Base-by-base conservation (phyloP, 2,113 vertebrate species). In the Nyctereutes procyonoides region DNA sequence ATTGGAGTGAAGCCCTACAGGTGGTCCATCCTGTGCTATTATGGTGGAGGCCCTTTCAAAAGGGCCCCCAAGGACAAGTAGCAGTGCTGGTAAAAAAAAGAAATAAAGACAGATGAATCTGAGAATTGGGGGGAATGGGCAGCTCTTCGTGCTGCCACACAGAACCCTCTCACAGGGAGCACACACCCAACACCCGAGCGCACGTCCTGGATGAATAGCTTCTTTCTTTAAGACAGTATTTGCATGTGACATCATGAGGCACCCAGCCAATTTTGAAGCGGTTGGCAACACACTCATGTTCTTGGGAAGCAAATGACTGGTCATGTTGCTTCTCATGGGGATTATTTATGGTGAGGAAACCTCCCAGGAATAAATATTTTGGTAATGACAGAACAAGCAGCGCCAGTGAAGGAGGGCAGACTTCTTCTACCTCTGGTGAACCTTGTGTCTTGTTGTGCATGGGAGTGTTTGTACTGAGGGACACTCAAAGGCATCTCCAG, bases 361-460 rank as follows among this genome's bases (percentile, higher is more conserved):
- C 71, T 93, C 92, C 82, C 63, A 32, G 63, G 87, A 96, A 88
- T 56, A 95, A 84, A 87, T 77, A 80, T 35, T 77, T 88, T 22
- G 28, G 53, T 76, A n/a, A 12, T 91, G 83, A 69, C 35, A 2
- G 26, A 69, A 60, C 22, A 28, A 30, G 89, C 67, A 73, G 26
- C n/a, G 8, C 53, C 26, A 30, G 71, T 28, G 62, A 53, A 69
- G 79, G 88, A 81, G 53, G 24, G 35, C 82, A 48, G 24, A 16
- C 32, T 20, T 5, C 16, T 1, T 5, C 16, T 1, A 8, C 4
- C 56, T 63, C 71, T 62, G 82, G 24, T 14, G 5, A 51, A 74
- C 63, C 30, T 4, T 6, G 26, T 43, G 55, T 15, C 90, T 76
- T 26, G 60, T 28, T 24, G 28, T 0, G 0, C 19, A 0, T 2